phyloP scores from a whole-genome alignment of 2,797 vertebrate species.

The Acanthurus lineatus region DNA sequence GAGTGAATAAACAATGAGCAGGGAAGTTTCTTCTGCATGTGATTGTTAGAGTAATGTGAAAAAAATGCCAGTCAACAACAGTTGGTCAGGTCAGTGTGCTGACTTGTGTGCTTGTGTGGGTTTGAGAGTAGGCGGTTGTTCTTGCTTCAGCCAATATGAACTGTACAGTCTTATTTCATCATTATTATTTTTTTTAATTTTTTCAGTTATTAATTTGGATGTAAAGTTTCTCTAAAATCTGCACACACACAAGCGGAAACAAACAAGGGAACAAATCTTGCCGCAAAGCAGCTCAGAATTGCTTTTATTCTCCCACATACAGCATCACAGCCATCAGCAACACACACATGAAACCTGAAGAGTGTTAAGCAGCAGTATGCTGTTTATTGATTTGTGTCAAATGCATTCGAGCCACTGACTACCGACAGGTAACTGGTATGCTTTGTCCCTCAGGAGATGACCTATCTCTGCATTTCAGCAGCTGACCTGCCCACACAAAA shows the following conservation, averaged over 20 bases:
- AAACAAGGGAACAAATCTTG: background rate
- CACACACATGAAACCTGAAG: background rate
- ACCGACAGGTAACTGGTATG: conserved; percentile 52
- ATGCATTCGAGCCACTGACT: conserved; percentile 25
- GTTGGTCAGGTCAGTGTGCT: conserved; percentile 52
- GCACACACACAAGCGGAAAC: background rate
- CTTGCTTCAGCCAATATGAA: conserved; percentile 40
- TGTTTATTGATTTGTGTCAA: conserved; percentile 18
- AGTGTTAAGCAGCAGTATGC: background rate
- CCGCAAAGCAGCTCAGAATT: background rate
- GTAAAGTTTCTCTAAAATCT: conserved; percentile 11
- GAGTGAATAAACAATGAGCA: conserved; percentile 35
- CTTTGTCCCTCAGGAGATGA: conserved; percentile 90
- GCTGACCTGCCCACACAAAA: conserved; percentile 95
- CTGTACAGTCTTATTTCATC: conserved; percentile 22
- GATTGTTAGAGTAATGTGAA: conserved; percentile 39
- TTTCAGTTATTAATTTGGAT: conserved; percentile 26
- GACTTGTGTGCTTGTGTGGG: conserved; percentile 61
- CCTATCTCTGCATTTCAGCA: conserved; percentile 96
- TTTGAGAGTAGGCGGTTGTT: conserved; percentile 66
- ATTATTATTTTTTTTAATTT: conserved; percentile 35
- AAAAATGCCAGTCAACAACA: conserved; percentile 56
- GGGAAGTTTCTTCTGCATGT: conserved; percentile 36
- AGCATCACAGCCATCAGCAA: background rate
- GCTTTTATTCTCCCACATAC: background rate